Percentiles rank a stretch among this genome's conserved stretches.
phyloP scores from a whole-genome alignment of 2,113 vertebrate species.

The Ifrita kowaldi region DNA sequence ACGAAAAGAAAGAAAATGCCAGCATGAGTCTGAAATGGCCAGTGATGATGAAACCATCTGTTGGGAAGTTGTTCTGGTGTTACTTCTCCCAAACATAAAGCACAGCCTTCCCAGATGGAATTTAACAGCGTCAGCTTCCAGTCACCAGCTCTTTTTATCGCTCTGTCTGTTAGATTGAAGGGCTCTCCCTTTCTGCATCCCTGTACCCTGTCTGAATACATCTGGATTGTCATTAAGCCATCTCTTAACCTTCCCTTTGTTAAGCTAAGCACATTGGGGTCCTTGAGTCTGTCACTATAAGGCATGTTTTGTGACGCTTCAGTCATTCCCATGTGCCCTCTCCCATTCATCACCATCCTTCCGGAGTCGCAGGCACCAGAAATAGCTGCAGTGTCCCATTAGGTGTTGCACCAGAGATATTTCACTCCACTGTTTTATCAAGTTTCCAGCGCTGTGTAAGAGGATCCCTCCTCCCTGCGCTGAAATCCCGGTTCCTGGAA shows the following conservation, averaged over 20 bases:
- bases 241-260: slow-evolving; percentile 62
- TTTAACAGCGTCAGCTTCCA: slow-evolving; percentile 47
- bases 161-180: slow-evolving; percentile 58
- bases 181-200: slow-evolving; percentile 11
- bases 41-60: not conserved
- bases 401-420: slow-evolving; percentile 9
- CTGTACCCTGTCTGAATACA: slow-evolving; percentile 36
- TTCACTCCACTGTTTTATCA: not conserved
- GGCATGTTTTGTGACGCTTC: slow-evolving; percentile 50
- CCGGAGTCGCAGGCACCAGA: not conserved
- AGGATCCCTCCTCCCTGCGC: not conserved
- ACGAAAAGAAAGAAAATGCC: fast-evolving
- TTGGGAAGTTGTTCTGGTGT: not conserved
- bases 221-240: slow-evolving; percentile 52
- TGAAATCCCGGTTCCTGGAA: not conserved
- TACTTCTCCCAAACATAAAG: not conserved
- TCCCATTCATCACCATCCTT: slow-evolving; percentile 43
- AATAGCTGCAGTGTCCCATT: slow-evolving; percentile 45
- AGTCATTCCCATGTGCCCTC: slow-evolving; percentile 40
- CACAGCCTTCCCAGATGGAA: not conserved
- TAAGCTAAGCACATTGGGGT: slow-evolving; percentile 58
- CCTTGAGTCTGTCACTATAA: slow-evolving; percentile 64
- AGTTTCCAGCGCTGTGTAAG: not conserved
- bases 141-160: slow-evolving; percentile 30
- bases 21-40: not conserved